Evolutionary conservation across 30 jellyfish, hydroid and myxozoan genomes (phyloP).

Genomic region (Hydractinia echinata): DNA sequence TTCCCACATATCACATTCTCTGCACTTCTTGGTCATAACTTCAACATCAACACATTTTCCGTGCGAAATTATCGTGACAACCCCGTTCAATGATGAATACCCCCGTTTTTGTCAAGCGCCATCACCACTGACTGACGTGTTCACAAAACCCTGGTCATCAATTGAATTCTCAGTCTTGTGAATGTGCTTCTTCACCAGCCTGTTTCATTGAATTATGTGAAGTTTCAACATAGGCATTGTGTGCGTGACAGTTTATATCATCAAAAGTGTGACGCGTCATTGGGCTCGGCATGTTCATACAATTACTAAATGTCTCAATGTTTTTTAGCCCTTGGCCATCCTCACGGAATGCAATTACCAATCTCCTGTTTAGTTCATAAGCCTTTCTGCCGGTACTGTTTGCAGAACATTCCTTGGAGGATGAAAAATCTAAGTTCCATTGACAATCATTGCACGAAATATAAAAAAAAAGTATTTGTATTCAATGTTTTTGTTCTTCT

Average conservation of each 20-base stretch:
- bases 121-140: slow-evolving; percentile 27
- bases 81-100: slow-evolving; percentile 48
- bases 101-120: slow-evolving; percentile 63
- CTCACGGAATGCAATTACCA: slow-evolving; percentile 9
- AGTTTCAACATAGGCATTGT: not conserved
- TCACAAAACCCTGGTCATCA: slow-evolving; percentile 20
- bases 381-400: slow-evolving; percentile 6
- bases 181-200: slow-evolving; percentile 1
- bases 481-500: no score
- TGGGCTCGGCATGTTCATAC: slow-evolving; percentile 7
- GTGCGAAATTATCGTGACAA: slow-evolving; percentile 37
- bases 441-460: not conserved
- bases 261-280: slow-evolving; percentile 1
- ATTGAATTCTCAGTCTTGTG: no score
- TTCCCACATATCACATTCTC: slow-evolving; percentile 34
- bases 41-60: slow-evolving; percentile 44
- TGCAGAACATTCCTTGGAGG: not conserved
- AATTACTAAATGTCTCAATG: slow-evolving; percentile 3
- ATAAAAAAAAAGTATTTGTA: no score
- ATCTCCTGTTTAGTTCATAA: not conserved
- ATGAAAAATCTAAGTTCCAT: slow-evolving; percentile 4
- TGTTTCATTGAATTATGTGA: not conserved
- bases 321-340: slow-evolving; percentile 11
- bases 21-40: slow-evolving; percentile 38
- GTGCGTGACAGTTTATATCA: not conserved